Evolutionary conservation across 2,888 invertebrate species (phyloP).

Genomic region (Eulithis prunata): DNA sequence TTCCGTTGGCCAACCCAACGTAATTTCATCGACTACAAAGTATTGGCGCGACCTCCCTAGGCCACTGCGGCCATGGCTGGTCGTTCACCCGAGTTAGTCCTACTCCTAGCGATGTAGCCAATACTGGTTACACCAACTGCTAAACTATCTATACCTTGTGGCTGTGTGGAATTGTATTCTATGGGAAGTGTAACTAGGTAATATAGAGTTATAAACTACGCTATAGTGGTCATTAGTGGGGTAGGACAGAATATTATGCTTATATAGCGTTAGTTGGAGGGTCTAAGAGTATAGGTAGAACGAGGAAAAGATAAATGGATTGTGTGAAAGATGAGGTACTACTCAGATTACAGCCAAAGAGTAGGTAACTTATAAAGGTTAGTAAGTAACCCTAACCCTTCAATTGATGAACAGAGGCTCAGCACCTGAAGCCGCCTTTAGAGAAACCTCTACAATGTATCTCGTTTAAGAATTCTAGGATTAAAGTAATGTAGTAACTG

Average conservation of each 20-base stretch:
- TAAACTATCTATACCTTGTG: neutral
- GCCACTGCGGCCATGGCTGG: conserved; percentile 67
- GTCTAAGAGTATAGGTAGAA: too few relatives aligned
- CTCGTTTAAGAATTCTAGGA: too few relatives aligned
- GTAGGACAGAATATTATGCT: neutral
- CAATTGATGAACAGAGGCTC: too few relatives aligned
- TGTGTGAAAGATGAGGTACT: too few relatives aligned
- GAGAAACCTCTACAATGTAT: too few relatives aligned
- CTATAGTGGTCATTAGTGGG: neutral
- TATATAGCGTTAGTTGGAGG: too few relatives aligned
- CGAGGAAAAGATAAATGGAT: too few relatives aligned
- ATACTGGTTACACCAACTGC: conserved; percentile 16
- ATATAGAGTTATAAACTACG: neutral
- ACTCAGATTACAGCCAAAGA: too few relatives aligned
- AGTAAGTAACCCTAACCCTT: too few relatives aligned
- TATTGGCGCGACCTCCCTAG: conserved; percentile 62
- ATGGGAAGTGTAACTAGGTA: neutral
- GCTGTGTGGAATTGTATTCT: neutral
- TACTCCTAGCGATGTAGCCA: conserved; percentile 37
- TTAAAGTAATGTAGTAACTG: too few relatives aligned
- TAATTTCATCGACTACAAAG: conserved; percentile 32
- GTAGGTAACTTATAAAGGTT: too few relatives aligned
- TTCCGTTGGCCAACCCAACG: neutral
- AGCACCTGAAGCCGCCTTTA: too few relatives aligned
- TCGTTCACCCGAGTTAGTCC: conserved; percentile 63